Evolutionary conservation across 2,888 invertebrate species (phyloP).

Genomic region (Uloborus plumipes): DNA sequence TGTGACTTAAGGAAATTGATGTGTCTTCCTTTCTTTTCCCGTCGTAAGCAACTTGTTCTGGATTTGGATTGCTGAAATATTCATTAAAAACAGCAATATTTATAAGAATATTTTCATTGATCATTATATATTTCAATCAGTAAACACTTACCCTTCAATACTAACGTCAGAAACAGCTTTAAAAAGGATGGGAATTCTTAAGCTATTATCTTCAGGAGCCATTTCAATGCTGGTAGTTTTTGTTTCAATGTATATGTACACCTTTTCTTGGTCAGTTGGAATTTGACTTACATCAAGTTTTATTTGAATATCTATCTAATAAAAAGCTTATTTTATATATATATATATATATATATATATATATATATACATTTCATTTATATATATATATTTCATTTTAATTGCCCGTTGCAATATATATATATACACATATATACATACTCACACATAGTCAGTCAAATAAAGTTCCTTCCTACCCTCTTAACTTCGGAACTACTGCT

Average conservation of each 20-base stretch:
- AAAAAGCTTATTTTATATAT: no score
- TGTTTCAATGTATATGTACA: slow-evolving; percentile 30
- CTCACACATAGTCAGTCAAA: no score
- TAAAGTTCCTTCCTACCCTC: no score
- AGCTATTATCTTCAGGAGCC: slow-evolving; percentile 30
- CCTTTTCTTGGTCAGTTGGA: slow-evolving; percentile 24
- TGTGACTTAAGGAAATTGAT: slow-evolving; percentile 35
- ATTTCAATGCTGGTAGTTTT: slow-evolving; percentile 46
- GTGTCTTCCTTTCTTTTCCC: slow-evolving; percentile 12
- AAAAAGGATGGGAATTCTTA: slow-evolving; percentile 28
- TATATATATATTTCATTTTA: no score
- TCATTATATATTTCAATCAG: no score
- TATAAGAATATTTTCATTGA: not conserved
- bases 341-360: no score
- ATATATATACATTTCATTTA: no score
- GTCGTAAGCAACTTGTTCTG: slow-evolving; percentile 46
- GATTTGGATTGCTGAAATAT: slow-evolving; percentile 37
- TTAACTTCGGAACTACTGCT: no score
- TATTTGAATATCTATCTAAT: slow-evolving; percentile 32
- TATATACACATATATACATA: no score
- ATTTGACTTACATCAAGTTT: slow-evolving; percentile 52
- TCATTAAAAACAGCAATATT: not conserved
- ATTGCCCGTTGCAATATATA: no score
- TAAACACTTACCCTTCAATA: slow-evolving; percentile 43
- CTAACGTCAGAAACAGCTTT: slow-evolving; percentile 40